Base-by-base conservation (phyloP, 2,113 vertebrate species). In the Rhombomys opimus region DNA sequence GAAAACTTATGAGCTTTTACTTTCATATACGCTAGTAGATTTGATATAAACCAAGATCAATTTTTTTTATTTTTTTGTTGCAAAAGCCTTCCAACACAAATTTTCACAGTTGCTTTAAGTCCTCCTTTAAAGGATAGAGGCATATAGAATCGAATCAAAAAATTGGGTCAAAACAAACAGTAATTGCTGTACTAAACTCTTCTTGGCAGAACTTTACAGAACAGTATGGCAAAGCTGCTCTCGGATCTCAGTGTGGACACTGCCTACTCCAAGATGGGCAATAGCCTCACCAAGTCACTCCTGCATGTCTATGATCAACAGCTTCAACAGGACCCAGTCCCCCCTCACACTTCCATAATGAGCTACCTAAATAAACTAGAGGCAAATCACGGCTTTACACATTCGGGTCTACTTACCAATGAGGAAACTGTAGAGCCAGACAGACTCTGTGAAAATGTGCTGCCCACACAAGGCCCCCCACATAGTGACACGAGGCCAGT, bases 361-460 rank as follows among this genome's bases (percentile, higher is more conserved):
- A 98, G 96, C 94, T 99, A 99, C 93, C 98, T 99, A 61, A 98
- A 98, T 96, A 98, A 98, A 23, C 95, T 99, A 95, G 98, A 99
- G 95, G 97, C 75, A 50, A 97, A 97, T 65, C 96, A 89, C 59
- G 46, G 94, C 95, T 96, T 94, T 87, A 65, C 96, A 82, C 95
- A 90, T 46, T 32, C 91, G 0, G 97, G 98, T 30, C 95, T 92
- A 88, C 93, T 91, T 81, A 95, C 78, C 82, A 95, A 38, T 22
- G 92, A 96, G 72, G 90, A 97, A 76, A 50, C 61, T 85, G 89
- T 92, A 89, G 87, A 89, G n/a, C 86, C 2, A 75, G 95, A 84
- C 77, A 68, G 95, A 41, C 75, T 65, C 3, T 95, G 17, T 96
- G 98, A 97, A 84, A 93, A 95, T 27, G 46, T 87, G 87, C 54